A percentile compares a stretch with the other conserved stretches of the same genome.
These are phyloP conservation scores for Apamea crenata DNA, from an alignment of 2,888 invertebrate species.

Conservation along the genomic window DNA sequence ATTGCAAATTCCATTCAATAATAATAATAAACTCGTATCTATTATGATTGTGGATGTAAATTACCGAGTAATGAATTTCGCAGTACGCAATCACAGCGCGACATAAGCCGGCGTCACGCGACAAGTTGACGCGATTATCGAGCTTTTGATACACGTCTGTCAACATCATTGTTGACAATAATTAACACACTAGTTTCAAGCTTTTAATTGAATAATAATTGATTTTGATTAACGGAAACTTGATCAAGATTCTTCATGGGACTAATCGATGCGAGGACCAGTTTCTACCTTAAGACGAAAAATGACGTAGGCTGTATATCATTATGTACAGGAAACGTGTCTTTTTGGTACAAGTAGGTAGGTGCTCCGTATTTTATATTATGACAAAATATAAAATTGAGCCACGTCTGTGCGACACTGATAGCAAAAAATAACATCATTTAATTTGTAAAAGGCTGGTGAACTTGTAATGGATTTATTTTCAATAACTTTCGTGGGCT, in stretches of 20 bases:
- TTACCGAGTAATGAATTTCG: slow-evolving; percentile 28
- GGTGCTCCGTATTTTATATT: background rate
- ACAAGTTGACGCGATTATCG: slow-evolving; percentile 11
- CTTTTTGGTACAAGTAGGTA: background rate
- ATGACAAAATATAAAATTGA: background rate
- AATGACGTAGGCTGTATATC: background rate
- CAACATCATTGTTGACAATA: slow-evolving; percentile 14
- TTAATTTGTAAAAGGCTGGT: background rate
- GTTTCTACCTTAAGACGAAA: background rate
- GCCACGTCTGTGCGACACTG: background rate
- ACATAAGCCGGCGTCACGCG: background rate
- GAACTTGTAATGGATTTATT: slow-evolving; percentile 24
- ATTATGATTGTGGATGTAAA: slow-evolving; percentile 27
- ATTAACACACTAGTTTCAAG: slow-evolving; percentile 5
- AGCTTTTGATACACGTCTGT: slow-evolving; percentile 4
- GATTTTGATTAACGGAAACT: background rate
- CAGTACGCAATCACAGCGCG: slow-evolving; percentile 19
- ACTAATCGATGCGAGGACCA: background rate
- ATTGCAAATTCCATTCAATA: background rate
- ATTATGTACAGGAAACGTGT: background rate
- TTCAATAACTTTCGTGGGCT: slow-evolving; percentile 34
- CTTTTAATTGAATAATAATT: background rate
- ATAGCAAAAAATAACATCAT: slow-evolving; percentile 1
- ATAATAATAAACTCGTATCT: slow-evolving; percentile 4
- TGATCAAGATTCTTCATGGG: background rate